Base-by-base conservation (phyloP, 1,140 invertebrate genomes). In the Kradibia gibbosae region DNA sequence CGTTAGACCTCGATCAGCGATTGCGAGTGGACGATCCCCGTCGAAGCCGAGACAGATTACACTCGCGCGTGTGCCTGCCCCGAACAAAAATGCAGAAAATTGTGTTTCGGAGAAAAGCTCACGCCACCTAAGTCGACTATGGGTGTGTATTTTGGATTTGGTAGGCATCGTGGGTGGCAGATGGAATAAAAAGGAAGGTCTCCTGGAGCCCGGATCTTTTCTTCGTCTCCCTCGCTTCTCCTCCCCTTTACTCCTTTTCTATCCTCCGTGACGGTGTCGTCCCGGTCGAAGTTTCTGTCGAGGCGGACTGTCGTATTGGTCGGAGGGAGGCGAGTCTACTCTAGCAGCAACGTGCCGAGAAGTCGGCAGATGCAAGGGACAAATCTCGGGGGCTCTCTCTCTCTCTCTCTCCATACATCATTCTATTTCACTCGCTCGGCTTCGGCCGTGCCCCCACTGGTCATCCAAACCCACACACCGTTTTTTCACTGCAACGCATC, bases 111-210 rank as follows among this genome's bases (percentile, higher is more conserved):
- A 65, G 57, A 57, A 50, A 62, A 48, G 65, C 31, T 45, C 57
- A 28, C 13, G 22, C 42, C 50, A 17, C 17, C 62, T 34, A 53
- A 22, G 22, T 22, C 55, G 39, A 7, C 34, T 2, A 42, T 50
- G 55, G 74, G 48, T 72, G 82, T 78, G 76, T 81, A 81, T 84
- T 85, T 67, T 31, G 80, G 82, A 85, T 82, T 80, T 36, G 74
- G 80, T 60, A 82, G 67, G 74, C 82, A 36, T 83, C 78, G 83
- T 87, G 86, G 85, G 85, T 87, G 86, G 85, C 84, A 83, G 72
- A 85, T 82, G 83, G 78, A 85, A 85, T 78, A 85, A 84, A 79
- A 85, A 84, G 75, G 72, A 70, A 65, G 79, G 83, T 75, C 77
- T 82, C 36, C 55, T 78, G 45, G 79, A 48, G 78, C 62, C 62